Conservation (phyloP, 2,888 invertebrate genomes). For the Eristalis intricaria region DNA sequence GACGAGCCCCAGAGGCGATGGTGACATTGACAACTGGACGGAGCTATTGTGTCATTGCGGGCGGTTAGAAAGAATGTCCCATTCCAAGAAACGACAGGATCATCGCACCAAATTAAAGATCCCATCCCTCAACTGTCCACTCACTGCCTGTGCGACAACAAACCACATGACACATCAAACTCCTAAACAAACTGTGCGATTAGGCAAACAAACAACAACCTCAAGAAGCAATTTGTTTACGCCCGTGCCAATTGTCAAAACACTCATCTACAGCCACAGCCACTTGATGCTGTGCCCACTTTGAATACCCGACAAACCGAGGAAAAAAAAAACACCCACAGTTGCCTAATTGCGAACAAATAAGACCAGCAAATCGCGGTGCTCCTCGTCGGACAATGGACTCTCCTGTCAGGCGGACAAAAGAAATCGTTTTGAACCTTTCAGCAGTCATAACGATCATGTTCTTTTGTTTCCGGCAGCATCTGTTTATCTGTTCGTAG, state of each 20-base stretch:
- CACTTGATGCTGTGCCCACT: slow-evolving; percentile 8
- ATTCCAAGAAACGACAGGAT: too few relatives aligned
- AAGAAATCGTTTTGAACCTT: slow-evolving; percentile 11
- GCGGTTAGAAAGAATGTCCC: too few relatives aligned
- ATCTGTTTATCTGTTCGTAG: neutral
- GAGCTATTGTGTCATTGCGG: slow-evolving; percentile 44
- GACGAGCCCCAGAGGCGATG: neutral
- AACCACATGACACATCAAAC: neutral
- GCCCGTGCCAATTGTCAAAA: slow-evolving; percentile 56
- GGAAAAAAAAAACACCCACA: slow-evolving; percentile 17
- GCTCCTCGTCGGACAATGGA: slow-evolving; percentile 12
- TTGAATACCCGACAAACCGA: slow-evolving; percentile 10
- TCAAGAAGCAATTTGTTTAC: slow-evolving; percentile 27
- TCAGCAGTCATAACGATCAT: slow-evolving; percentile 39
- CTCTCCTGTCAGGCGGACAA: slow-evolving; percentile 41
- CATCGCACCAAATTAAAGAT: too few relatives aligned
- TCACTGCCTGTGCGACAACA: too few relatives aligned
- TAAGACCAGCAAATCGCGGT: neutral
- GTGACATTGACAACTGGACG: slow-evolving; percentile 42
- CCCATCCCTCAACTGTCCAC: too few relatives aligned
- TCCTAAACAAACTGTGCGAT: neutral
- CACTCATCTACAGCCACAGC: slow-evolving; percentile 8
- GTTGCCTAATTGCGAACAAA: slow-evolving; percentile 30
- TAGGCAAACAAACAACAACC: slow-evolving; percentile 15
- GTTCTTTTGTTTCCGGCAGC: slow-evolving; percentile 12